phyloP scores from a whole-genome alignment of 2,797 vertebrate species.

The Enteromius paludinosus region DNA sequence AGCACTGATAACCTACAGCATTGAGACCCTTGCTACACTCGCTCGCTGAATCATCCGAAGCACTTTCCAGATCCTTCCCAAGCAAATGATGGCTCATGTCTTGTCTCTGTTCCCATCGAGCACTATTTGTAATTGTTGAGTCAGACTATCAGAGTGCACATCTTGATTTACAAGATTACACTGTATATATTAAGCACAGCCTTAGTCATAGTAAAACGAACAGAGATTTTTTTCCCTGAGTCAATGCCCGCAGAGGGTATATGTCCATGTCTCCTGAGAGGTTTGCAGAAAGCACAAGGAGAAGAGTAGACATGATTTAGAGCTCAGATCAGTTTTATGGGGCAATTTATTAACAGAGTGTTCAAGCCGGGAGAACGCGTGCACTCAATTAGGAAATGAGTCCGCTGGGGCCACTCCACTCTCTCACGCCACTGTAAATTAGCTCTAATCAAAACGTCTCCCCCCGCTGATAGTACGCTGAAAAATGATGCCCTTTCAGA shows the following conservation, averaged over 20 bases:
- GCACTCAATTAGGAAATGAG: slow-evolving; percentile 80
- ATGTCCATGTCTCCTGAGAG: slow-evolving; percentile 25
- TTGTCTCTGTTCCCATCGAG: slow-evolving; percentile 35
- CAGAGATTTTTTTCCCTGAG: slow-evolving; percentile 39
- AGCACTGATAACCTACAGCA: slow-evolving; percentile 24
- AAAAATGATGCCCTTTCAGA: slow-evolving; percentile 48
- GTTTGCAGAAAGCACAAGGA: slow-evolving; percentile 44
- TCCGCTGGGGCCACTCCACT: slow-evolving; percentile 56
- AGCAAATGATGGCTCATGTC: slow-evolving; percentile 32
- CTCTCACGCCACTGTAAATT: slow-evolving; percentile 66
- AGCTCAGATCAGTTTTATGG: slow-evolving; percentile 75
- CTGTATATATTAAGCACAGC: slow-evolving; percentile 5
- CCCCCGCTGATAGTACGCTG: slow-evolving; percentile 50
- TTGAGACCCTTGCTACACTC: neutral
- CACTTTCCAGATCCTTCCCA: neutral
- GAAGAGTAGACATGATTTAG: slow-evolving; percentile 74
- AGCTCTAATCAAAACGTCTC: slow-evolving; percentile 69
- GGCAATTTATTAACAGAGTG: slow-evolving; percentile 68
- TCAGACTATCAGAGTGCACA: slow-evolving; percentile 22
- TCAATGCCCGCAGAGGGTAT: slow-evolving; percentile 35
- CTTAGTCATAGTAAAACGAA: slow-evolving; percentile 42
- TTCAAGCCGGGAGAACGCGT: slow-evolving; percentile 67
- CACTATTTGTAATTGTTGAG: slow-evolving; percentile 32
- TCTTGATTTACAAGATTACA: slow-evolving; percentile 35
- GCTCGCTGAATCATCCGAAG: slow-evolving; percentile 9